Evolutionary conservation across 2,797 vertebrate species (phyloP).

Genomic region (Microctenopoma steveboyesi): DNA sequence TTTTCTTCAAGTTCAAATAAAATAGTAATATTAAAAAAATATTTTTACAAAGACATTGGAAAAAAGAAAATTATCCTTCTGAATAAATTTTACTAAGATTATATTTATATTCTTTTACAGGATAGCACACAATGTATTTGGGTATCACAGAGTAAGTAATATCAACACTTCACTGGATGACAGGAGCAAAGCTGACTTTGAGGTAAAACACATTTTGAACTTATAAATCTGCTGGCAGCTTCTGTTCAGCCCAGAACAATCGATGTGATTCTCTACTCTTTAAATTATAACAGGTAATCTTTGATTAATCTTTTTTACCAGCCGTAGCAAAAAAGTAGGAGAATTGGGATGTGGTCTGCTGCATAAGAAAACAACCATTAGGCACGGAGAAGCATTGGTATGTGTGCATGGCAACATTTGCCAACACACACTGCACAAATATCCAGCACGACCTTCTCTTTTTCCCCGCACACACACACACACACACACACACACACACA

Average conservation of each 20-base stretch:
- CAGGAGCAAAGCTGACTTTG: conserved; percentile 32
- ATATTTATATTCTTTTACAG: neutral
- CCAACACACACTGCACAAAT: conserved; percentile 48
- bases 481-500: conserved; percentile 30
- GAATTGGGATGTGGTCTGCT: conserved; percentile 44
- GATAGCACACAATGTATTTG: conserved; percentile 15
- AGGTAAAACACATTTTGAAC: conserved; percentile 53
- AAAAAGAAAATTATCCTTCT: too few species aligned
- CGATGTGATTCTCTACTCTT: conserved; percentile 57
- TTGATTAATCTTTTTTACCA: conserved; percentile 30
- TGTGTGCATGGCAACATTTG: conserved; percentile 22
- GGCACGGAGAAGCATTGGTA: conserved; percentile 37
- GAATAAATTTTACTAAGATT: too few species aligned
- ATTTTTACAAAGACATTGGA: too few species aligned
- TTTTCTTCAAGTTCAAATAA: neutral
- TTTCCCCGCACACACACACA: conserved; percentile 32
- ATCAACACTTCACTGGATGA: conserved; percentile 35
- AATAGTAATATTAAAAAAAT: too few species aligned
- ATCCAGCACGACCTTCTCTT: conserved; percentile 43
- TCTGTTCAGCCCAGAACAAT: conserved; percentile 51
- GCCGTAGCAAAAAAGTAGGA: conserved; percentile 31
- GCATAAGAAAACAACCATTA: conserved; percentile 67
- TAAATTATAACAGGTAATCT: conserved; percentile 43
- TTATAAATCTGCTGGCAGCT: conserved; percentile 52
- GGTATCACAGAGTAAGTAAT: conserved; percentile 14